Evolutionary conservation across 35 echinoderm and acorn worm species (phyloP).

Genomic region (Anneissia japonica): DNA sequence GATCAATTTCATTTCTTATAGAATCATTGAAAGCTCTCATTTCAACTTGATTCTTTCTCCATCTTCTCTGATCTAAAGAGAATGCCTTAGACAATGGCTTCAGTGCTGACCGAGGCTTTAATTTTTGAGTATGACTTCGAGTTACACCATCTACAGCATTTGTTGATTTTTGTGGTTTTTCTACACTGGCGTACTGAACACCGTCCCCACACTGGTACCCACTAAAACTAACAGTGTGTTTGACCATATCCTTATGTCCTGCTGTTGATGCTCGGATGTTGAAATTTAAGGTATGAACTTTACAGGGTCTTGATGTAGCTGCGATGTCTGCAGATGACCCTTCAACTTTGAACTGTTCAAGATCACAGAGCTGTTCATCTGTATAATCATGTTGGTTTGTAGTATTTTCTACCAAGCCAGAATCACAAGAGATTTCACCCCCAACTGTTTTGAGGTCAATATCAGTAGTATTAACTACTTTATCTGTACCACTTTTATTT

Average conservation of each 20-base stretch:
- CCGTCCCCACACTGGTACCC: too few species aligned
- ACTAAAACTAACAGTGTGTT: not conserved
- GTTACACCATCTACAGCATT: not conserved
- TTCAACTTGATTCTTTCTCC: not conserved
- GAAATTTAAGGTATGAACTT: not conserved
- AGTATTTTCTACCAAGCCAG: not conserved
- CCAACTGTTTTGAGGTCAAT: not conserved
- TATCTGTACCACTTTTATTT: not conserved
- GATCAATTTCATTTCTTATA: too few species aligned
- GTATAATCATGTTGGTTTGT: not conserved
- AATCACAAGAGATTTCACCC: too few species aligned
- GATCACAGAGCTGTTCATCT: not conserved
- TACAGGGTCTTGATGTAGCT: not conserved
- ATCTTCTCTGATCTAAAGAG: not conserved
- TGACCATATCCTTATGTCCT: not conserved
- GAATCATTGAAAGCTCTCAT: not conserved
- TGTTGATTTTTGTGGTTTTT: not conserved
- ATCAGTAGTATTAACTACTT: not conserved
- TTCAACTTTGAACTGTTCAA: not conserved
- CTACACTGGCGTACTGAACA: too few species aligned
- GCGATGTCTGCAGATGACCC: not conserved
- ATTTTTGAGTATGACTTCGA: not conserved
- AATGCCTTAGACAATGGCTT: not conserved
- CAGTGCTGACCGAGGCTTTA: not conserved
- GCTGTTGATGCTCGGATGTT: not conserved